Evolutionary conservation across 2,888 invertebrate species (phyloP).

Genomic region (Entomobrya proxima): DNA sequence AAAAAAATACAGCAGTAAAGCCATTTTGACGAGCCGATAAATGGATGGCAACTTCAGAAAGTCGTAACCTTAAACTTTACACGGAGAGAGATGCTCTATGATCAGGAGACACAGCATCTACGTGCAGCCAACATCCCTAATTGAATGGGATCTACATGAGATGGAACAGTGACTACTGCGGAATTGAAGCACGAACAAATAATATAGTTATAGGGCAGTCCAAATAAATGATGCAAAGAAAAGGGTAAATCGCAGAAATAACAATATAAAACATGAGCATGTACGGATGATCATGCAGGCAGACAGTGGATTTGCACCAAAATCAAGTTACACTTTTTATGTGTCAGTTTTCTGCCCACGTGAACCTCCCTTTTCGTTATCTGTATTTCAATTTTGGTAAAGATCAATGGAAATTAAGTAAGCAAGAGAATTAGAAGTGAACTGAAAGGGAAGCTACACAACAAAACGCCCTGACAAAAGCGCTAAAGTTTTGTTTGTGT

Average conservation of each 20-base stretch:
- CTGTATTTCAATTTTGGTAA: constrained; percentile 13
- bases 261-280: neutral
- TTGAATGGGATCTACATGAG: constrained; percentile 10
- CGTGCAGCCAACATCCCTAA: neutral
- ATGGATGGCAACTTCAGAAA: constrained; percentile 21
- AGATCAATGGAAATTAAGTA: constrained; percentile 16
- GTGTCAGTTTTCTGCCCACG: constrained; percentile 7
- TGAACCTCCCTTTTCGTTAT: constrained; percentile 23
- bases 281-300: too few relatives aligned
- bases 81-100: neutral
- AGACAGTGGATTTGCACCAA: constrained; percentile 22
- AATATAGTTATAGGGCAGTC: neutral
- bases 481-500: neutral
- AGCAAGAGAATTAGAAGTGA: neutral
- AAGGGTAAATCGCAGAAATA: constrained; percentile 37
- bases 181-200: neutral
- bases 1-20: constrained; percentile 33
- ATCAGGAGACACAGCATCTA: neutral
- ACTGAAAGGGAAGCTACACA: neutral
- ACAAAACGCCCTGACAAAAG: neutral
- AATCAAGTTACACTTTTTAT: constrained; percentile 21
- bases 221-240: constrained; percentile 26
- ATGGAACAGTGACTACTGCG: neutral
- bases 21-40: constrained; percentile 50
- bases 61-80: constrained; percentile 36